A percentile compares a stretch with the other conserved stretches of the same genome.
Conservation (phyloP, 2,888 invertebrate species). For the Thyatira batis region DNA sequence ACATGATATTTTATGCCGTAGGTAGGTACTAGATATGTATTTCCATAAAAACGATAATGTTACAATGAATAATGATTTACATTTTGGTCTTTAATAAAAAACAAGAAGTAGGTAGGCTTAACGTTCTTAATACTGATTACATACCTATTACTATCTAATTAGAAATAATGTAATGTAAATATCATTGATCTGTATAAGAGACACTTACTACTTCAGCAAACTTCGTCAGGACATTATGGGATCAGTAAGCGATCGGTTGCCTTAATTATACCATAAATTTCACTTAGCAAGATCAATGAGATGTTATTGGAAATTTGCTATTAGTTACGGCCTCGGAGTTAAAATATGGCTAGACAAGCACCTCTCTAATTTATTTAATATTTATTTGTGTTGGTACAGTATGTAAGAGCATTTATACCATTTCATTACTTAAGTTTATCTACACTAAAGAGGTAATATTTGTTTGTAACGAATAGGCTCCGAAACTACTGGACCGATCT, state of each 20-base stretch:
- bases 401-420: no score
- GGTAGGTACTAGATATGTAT: conserved; percentile 27
- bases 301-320: conserved; percentile 74
- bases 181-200: neutral
- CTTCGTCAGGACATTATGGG: conserved; percentile 58
- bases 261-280: conserved; percentile 80
- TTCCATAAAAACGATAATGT: neutral
- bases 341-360: conserved; percentile 36
- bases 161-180: conserved; percentile 8
- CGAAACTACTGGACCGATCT: no score
- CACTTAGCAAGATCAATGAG: conserved; percentile 77
- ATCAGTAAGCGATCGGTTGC: conserved; percentile 60
- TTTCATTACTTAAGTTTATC: no score
- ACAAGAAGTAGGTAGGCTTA: no score
- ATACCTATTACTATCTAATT: conserved; percentile 26
- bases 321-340: conserved; percentile 49
- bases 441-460: no score
- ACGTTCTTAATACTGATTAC: conserved; percentile 19
- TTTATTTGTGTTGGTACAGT: no score
- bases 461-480: no score
- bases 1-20: conserved; percentile 34
- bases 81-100: neutral
- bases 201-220: conserved; percentile 28
- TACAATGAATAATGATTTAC: neutral
- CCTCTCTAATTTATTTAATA: conserved; percentile 21